phyloP scores from a whole-genome alignment of 1,140 invertebrate genomes.

The Caenorhabditis briggsae region DNA sequence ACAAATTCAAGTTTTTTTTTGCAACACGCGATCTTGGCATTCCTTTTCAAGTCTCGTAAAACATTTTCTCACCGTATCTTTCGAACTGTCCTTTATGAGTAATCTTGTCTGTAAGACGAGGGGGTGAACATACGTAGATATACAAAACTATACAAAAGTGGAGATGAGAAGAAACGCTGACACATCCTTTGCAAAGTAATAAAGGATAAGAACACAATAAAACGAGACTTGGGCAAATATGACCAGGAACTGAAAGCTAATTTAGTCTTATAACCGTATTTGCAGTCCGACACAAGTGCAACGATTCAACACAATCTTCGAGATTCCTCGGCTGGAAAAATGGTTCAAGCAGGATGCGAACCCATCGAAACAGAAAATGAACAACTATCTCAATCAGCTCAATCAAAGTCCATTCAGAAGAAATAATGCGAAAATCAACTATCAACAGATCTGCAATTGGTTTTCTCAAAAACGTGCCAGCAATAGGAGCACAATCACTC shows the following conservation, averaged over 20 bases:
- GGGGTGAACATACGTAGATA: neutral
- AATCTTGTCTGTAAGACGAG: conserved; percentile 9
- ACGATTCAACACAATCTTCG: conserved; percentile 74
- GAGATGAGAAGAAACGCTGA: neutral
- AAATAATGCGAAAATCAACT: conserved; percentile 72
- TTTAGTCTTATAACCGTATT: conserved; percentile 6
- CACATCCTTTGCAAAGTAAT: conserved; percentile 26
- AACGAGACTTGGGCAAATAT: no score
- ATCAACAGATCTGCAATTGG: conserved; percentile 76
- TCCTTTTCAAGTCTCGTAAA: no score
- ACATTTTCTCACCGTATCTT: neutral
- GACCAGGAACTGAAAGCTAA: neutral
- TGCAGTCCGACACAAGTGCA: conserved; percentile 70
- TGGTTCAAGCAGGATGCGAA: conserved; percentile 77
- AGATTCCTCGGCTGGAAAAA: conserved; percentile 75
- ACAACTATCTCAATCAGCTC: conserved; percentile 72
- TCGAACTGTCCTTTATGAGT: conserved; percentile 7
- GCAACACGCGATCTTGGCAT: no score
- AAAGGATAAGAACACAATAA: neutral
- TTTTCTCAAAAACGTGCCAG: conserved; percentile 73
- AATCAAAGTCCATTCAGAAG: conserved; percentile 70
- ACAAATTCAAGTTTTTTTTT: neutral
- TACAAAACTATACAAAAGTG: conserved; percentile 48
- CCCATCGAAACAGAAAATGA: conserved; percentile 71
- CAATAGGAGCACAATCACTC: conserved; percentile 29